Evolutionary conservation across 2,113 vertebrate genomes (phyloP).

Genomic region (Microcebus jonahi): DNA sequence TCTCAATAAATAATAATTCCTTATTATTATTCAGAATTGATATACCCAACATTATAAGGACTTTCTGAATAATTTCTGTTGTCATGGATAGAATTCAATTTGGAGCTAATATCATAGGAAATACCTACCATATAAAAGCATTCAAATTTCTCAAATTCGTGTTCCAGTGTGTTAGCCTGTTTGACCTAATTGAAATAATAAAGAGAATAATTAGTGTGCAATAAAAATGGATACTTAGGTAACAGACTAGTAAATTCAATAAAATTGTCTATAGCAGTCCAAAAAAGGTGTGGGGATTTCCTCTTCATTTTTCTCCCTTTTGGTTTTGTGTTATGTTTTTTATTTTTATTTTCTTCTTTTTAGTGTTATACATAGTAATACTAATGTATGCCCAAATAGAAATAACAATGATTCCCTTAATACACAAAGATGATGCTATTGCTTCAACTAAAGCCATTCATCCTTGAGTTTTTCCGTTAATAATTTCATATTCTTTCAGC

Average conservation of each 20-base stretch:
- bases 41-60: background rate
- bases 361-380: background rate
- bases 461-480: background rate
- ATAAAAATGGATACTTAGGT: background rate
- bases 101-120: slow-evolving; percentile 16
- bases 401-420: background rate
- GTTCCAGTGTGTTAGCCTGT: background rate
- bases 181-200: background rate
- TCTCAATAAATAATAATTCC: background rate
- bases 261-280: background rate
- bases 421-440: background rate
- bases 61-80: background rate
- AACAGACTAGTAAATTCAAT: background rate
- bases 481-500: background rate
- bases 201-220: background rate
- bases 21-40: background rate
- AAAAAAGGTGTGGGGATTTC: background rate
- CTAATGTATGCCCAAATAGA: background rate
- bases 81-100: background rate
- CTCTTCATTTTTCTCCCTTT: background rate
- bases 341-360: slow-evolving; percentile 15
- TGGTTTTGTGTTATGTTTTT: slow-evolving; percentile 17
- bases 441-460: background rate
- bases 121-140: background rate
- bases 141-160: slow-evolving; percentile 1